phyloP scores from a whole-genome alignment of 2,888 invertebrate genomes.

The Ametastegia equiseti region DNA sequence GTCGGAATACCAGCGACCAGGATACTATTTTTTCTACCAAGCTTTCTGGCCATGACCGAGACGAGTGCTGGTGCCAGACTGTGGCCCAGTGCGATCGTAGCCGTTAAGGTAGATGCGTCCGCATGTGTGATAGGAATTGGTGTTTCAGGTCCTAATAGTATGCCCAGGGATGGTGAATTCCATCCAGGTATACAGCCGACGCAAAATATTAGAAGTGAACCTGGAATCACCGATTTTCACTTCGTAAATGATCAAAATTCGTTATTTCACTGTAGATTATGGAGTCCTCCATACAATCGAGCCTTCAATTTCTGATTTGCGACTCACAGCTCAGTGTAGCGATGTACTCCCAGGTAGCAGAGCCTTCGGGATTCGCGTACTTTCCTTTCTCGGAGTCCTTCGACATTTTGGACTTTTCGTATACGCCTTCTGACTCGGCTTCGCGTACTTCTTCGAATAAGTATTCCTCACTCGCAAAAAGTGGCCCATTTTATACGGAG shows the following conservation, averaged over 20 bases:
- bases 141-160: conserved; percentile 59
- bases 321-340: conserved; percentile 60
- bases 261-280: neutral
- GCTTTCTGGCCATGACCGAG: neutral
- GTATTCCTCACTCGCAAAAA: neutral
- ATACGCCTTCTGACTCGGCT: neutral
- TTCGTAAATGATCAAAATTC: neutral
- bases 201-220: conserved; percentile 50
- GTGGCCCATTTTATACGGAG: neutral
- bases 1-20: neutral
- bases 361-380: conserved; percentile 61
- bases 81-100: conserved; percentile 40
- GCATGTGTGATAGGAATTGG: conserved; percentile 57
- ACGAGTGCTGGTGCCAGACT: neutral
- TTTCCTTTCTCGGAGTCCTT: conserved; percentile 56
- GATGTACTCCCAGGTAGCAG: conserved; percentile 62
- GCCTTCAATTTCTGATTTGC: no score
- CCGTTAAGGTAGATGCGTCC: conserved; percentile 61
- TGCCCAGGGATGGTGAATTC: conserved; percentile 63
- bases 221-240: neutral
- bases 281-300: neutral
- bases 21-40: conserved; percentile 2
- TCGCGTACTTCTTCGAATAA: neutral
- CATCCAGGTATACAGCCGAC: conserved; percentile 61
- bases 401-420: conserved; percentile 51